Evolutionary conservation across 2,797 vertebrate species (phyloP), one percentile per base, ranked within the genome.

Genomic region (Harpagifer antarcticus): DNA sequence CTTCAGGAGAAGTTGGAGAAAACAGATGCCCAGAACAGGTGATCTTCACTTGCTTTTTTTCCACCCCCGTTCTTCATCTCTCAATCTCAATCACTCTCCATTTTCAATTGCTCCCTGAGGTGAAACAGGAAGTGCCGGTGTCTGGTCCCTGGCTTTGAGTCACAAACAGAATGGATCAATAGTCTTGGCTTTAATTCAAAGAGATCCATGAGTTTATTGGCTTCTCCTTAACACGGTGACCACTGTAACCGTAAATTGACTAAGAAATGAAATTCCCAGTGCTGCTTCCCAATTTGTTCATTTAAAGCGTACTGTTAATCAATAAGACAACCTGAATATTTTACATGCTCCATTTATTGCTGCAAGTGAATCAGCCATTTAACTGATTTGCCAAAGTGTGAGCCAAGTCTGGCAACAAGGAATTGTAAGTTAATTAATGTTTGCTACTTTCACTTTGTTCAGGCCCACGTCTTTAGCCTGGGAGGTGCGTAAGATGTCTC

Each of bases 401-500:
- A 61, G 62, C 58, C 68, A 77, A 66, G 33, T 73, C 19, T 67
- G 4, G 40, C 56, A 49, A 61, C 59, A 19, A 59, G 27, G 48
- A 65, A 72, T 19, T 20, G 14, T 48, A 67, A 20, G 17, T 66
- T 43, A 61, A 74, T 8, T 55, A 44, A 69, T 71, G 19, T 74
- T 71, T 2, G 11, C 58, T 3, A 43, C 43, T 52, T 56, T 74
- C 12, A 55, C 40, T 76, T 68, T 68, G 15, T 87, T 40, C 91
- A 99, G 98, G 84, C 98, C 98, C 3, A 99, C 98, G 0, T 99
- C 98, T 13, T 90, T 99, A 88, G 98, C 98, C 0, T 99, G 98
- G 98, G 98, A 99, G 89, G 97, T 99, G 47, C 97, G 99, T 73
- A 99, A 99, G 78, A 99, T 99, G 98, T 99, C 98, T 67, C 98